phyloP scores from a whole-genome alignment of 92 coral and sea anemone species.

The Epizoanthus rinbou region DNA sequence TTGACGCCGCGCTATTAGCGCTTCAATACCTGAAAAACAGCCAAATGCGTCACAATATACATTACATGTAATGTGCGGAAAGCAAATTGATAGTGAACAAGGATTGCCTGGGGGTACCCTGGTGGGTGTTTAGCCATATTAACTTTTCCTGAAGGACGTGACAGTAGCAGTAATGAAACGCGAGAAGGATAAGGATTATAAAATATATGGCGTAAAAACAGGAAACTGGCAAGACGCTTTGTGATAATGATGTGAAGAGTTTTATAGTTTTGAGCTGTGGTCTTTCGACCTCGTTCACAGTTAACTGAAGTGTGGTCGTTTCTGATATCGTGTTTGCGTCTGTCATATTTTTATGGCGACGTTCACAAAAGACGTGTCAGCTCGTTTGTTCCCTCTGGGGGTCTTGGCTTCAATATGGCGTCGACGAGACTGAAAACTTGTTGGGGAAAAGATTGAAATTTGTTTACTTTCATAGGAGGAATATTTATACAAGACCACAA shows the following conservation, averaged over 20 bases:
- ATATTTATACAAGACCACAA: conserved; percentile 8
- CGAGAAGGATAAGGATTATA: not conserved
- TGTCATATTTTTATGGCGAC: not conserved
- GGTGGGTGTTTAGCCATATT: conserved; percentile 8
- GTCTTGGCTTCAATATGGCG: not conserved
- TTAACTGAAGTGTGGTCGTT: not conserved
- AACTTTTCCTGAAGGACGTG: conserved; percentile 14
- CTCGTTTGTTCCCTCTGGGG: not conserved
- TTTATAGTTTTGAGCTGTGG: conserved; percentile 15
- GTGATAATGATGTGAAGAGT: not conserved
- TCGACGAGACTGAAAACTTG: conserved; percentile 25
- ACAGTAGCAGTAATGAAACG: conserved; percentile 12
- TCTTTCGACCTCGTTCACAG: conserved; percentile 13
- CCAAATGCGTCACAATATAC: conserved; percentile 7
- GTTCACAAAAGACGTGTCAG: conserved; percentile 1
- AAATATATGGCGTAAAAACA: not conserved
- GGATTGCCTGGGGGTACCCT: conserved; percentile 3
- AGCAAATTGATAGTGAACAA: not conserved
- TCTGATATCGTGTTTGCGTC: not conserved
- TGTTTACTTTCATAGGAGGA: conserved; percentile 9
- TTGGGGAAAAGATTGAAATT: not conserved
- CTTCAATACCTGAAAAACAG: not conserved
- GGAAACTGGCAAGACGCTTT: conserved; percentile 18
- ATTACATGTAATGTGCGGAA: not conserved
- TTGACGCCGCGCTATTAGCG: not conserved